Evolutionary conservation across 2,113 vertebrate genomes (phyloP), one percentile per base, ranked within the genome.

Genomic region (Hydrolagus affinis): DNA sequence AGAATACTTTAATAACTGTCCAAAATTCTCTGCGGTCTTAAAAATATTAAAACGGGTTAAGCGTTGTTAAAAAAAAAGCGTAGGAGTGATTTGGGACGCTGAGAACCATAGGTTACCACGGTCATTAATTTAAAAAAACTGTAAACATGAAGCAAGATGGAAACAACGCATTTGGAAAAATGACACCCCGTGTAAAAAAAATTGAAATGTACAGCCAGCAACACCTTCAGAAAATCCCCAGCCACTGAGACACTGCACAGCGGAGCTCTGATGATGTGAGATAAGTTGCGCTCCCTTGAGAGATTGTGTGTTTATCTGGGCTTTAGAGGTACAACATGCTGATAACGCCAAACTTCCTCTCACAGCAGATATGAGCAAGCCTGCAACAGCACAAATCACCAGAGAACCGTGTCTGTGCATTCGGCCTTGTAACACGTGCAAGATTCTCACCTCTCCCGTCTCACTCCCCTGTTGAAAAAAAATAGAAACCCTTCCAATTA

Each of bases 271-370:
- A 93, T 91, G 89, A 90, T 92, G 90, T 87, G 87, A 93, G 91
- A 94, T 93, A 93, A 92, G 88, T 90, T 87, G 86, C 75, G 89
- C 91, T 91, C 93, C 93, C 93, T 92, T 89, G 87, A 91, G 92
- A 86, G 0, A 88, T 59, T 86, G 44, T 44, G 88, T 90, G 90
- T 90, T 91, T 88, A 88, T 88, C 92, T 88, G 90, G 92, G 91
- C 93, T 93, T 87, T 88, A 89, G 90, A 95, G 95, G 96, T 95
- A 91, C 91, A 92, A 90, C 90, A 91, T 87, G 86, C 87, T 93
- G 95, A 96, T 96, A 95, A 95, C 90, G 89, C 89, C 89, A 89
- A 90, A 93, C 94, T 96, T 96, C 95, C 95, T 95, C 89, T 94
- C 70, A 90, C 87, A 85, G 91, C 92, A 89, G 87, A 89, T 90